phyloP scores from a whole-genome alignment of 2,113 vertebrate genomes.

The Sialia sialis region DNA sequence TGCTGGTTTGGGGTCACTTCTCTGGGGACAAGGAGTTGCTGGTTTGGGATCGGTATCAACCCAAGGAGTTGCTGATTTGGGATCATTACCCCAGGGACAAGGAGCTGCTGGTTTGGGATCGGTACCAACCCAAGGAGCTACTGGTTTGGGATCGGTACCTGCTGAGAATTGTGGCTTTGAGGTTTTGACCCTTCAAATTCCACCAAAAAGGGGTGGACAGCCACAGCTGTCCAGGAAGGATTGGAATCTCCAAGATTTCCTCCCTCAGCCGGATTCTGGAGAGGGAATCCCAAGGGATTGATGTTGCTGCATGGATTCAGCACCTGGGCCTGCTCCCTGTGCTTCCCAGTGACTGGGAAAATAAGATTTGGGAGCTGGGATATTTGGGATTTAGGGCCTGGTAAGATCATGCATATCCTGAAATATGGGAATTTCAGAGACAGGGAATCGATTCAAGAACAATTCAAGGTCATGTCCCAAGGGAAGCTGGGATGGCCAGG shows the following conservation, averaged over 20 bases:
- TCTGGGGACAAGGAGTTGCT: too few species aligned
- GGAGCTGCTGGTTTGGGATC: too few species aligned
- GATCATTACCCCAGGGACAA: too few species aligned
- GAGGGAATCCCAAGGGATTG: neutral
- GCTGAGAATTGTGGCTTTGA: neutral
- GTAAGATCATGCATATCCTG: neutral
- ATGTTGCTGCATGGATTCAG: neutral
- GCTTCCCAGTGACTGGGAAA: neutral
- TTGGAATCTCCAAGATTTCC: neutral
- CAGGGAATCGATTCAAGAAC: neutral
- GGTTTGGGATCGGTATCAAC: too few species aligned
- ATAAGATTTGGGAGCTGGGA: neutral
- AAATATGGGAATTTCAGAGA: neutral
- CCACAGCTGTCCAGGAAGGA: rapidly evolving
- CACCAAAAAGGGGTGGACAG: neutral
- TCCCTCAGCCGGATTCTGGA: neutral
- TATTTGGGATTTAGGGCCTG: neutral
- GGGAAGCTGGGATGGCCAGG: neutral
- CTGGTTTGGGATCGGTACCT: neutral
- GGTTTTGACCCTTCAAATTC: neutral
- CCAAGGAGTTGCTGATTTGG: too few species aligned
- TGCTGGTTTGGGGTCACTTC: too few species aligned
- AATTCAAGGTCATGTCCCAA: neutral
- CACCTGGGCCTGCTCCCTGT: neutral
- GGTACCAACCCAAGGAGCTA: rapidly evolving